Conservation (phyloP, 2,113 vertebrate genomes). For the Pterophyllum scalare region DNA sequence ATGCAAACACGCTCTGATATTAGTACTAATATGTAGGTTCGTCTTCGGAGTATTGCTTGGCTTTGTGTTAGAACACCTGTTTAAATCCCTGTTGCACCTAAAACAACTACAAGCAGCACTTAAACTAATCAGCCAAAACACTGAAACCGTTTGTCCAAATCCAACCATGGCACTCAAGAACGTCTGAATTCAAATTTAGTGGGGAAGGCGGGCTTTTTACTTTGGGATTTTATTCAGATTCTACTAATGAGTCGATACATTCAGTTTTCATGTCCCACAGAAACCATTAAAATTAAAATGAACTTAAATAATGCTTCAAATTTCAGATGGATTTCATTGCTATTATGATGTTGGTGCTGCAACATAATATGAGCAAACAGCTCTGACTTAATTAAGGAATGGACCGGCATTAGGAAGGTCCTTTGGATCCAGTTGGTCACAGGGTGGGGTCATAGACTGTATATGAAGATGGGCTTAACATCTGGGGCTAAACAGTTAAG, state of each 20-base stretch:
- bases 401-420: neutral
- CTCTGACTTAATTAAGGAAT: neutral
- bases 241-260: neutral
- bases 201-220: neutral
- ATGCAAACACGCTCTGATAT: neutral
- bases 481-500: neutral
- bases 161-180: no score
- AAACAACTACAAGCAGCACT: neutral
- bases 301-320: neutral
- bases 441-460: neutral
- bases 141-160: neutral
- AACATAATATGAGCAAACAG: neutral
- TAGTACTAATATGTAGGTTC: neutral
- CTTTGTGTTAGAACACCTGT: neutral
- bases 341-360: neutral
- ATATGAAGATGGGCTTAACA: neutral
- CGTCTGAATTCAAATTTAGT: no score
- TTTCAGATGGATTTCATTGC: neutral
- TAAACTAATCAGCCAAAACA: fast-evolving
- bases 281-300: neutral
- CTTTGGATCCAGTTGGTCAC: neutral
- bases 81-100: neutral
- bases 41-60: neutral
- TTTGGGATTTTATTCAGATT: neutral
- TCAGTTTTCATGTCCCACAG: no score